Evolutionary conservation across 2,888 invertebrate genomes (phyloP).

Genomic region (Amphipyra tragopoginis): DNA sequence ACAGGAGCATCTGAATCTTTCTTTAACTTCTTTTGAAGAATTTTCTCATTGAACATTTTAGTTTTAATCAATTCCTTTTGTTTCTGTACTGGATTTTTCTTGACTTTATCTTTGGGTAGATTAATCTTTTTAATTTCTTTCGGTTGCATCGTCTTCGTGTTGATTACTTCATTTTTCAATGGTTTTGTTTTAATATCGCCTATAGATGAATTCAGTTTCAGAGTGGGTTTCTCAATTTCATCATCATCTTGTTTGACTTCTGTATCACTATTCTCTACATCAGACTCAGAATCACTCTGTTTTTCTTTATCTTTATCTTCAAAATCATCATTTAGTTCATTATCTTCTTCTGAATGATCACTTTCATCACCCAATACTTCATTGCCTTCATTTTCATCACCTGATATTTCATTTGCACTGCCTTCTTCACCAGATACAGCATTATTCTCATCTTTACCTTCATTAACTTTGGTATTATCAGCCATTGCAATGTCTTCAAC

Average conservation of each 20-base stretch:
- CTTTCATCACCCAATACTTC: slow-evolving; percentile 23
- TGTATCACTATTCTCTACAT: slow-evolving; percentile 12
- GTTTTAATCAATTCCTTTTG: slow-evolving; percentile 76
- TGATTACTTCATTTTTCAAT: slow-evolving; percentile 2
- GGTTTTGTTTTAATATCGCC: slow-evolving; percentile 12
- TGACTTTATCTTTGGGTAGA: slow-evolving; percentile 52
- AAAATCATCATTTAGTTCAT: slow-evolving; percentile 29
- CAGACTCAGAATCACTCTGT: slow-evolving; percentile 17
- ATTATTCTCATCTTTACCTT: too few species aligned
- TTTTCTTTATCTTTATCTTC: slow-evolving; percentile 12
- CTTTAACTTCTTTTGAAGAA: slow-evolving; percentile 76
- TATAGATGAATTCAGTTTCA: slow-evolving; percentile 21
- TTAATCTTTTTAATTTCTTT: slow-evolving; percentile 25
- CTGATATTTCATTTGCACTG: slow-evolving; percentile 29
- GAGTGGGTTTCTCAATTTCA: slow-evolving; percentile 9
- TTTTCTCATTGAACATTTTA: slow-evolving; percentile 81
- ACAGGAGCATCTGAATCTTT: slow-evolving; percentile 63
- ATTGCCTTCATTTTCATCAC: slow-evolving; percentile 27
- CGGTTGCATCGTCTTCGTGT: background rate
- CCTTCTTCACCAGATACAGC: too few species aligned
- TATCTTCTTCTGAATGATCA: slow-evolving; percentile 14
- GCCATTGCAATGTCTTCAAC: slow-evolving; percentile 68
- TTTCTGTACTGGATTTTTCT: slow-evolving; percentile 70
- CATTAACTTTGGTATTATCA: background rate
- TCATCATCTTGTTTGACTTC: slow-evolving; percentile 9